phyloP scores from a whole-genome alignment of 2,888 invertebrate genomes.

The Heliconius ethilla region DNA sequence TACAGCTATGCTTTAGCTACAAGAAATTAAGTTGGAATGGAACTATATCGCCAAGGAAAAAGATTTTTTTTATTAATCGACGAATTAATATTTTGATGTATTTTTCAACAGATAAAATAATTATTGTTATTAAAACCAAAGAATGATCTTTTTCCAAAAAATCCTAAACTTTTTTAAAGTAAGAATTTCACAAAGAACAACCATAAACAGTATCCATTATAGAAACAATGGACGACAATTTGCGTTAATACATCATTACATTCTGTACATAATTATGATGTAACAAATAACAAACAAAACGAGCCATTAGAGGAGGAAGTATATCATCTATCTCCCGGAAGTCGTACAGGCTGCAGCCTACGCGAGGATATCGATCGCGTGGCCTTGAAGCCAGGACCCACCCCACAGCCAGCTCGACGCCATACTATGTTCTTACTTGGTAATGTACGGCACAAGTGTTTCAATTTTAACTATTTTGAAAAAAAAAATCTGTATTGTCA shows the following conservation, averaged over 20 bases:
- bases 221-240: neutral
- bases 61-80: neutral
- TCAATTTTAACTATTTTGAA: neutral
- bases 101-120: neutral
- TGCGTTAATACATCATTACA: neutral
- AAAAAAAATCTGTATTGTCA: neutral
- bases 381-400: conserved; percentile 52
- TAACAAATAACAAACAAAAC: neutral
- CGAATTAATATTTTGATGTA: too few relatives aligned
- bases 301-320: conserved; percentile 31
- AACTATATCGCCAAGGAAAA: neutral
- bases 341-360: conserved; percentile 49
- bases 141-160: too few relatives aligned
- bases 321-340: conserved; percentile 37
- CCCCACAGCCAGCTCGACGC: conserved; percentile 43
- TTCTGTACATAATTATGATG: too few relatives aligned
- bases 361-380: conserved; percentile 50
- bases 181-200: neutral
- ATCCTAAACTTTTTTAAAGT: neutral
- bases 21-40: neutral
- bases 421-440: conserved; percentile 36
- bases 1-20: neutral
- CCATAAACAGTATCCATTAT: neutral
- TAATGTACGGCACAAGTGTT: conserved; percentile 33
- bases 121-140: neutral